phyloP scores from a whole-genome alignment of 2,797 vertebrate species.

The Aldrovandia affinis region DNA sequence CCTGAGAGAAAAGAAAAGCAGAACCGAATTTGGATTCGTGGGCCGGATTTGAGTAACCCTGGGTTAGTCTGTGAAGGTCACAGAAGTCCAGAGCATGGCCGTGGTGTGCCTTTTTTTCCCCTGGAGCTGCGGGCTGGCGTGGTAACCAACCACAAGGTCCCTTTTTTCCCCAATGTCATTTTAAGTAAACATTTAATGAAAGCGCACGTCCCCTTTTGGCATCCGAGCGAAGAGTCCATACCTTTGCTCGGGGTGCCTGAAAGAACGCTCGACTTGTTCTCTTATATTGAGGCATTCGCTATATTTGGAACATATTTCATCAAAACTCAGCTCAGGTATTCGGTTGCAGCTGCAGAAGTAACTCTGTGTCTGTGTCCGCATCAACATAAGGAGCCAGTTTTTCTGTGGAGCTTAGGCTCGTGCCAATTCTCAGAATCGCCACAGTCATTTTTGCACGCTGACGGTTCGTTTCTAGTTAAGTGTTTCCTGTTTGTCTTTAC shows the following conservation, averaged over 20 bases:
- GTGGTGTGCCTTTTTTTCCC: background rate
- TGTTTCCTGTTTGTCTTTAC: background rate
- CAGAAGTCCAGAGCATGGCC: too few species aligned
- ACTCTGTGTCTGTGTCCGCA: background rate
- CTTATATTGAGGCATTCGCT: background rate
- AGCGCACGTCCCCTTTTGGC: background rate
- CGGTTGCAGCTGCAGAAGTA: background rate
- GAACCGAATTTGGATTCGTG: too few species aligned
- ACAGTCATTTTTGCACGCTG: background rate
- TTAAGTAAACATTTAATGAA: slow-evolving; percentile 16
- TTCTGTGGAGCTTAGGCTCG: background rate
- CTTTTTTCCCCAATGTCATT: background rate
- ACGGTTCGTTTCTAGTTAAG: background rate
- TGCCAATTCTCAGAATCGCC: background rate
- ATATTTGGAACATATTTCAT: slow-evolving; percentile 5
- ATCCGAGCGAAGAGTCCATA: background rate
- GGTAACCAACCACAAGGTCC: background rate
- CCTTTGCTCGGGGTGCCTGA: background rate
- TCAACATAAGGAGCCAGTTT: background rate
- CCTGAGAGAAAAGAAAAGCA: too few species aligned
- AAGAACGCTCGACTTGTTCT: background rate
- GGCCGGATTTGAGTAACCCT: background rate
- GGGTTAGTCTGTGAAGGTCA: background rate
- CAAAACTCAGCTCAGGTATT: background rate
- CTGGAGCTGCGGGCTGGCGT: background rate